Percentiles rank a stretch among this genome's conserved stretches.
phyloP scores from a whole-genome alignment of 2,888 invertebrate species.

The Dryobota labecula region DNA sequence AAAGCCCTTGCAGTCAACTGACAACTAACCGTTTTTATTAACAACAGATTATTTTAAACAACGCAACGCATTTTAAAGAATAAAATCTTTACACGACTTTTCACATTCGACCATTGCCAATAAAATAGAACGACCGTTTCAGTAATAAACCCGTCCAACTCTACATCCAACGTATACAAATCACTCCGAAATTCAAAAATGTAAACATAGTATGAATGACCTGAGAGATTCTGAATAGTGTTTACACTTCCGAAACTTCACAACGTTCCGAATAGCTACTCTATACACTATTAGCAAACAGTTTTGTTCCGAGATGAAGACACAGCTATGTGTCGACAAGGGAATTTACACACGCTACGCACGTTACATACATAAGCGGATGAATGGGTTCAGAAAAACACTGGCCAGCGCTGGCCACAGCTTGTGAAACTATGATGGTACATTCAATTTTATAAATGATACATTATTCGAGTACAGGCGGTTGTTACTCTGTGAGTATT shows the following conservation, averaged over 20 bases:
- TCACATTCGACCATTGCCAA: not conserved
- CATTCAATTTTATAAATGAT: slow-evolving; percentile 47
- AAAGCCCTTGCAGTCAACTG: not conserved
- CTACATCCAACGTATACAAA: slow-evolving; percentile 30
- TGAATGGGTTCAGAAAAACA: slow-evolving; percentile 74
- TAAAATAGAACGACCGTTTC: slow-evolving; percentile 17
- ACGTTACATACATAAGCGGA: slow-evolving; percentile 65
- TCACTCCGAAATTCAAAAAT: slow-evolving; percentile 32
- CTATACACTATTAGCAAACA: slow-evolving; percentile 54
- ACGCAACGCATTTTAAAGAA: not conserved
- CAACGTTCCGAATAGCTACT: slow-evolving; percentile 30
- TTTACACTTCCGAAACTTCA: slow-evolving; percentile 53
- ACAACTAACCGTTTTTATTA: not conserved
- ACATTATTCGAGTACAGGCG: slow-evolving; percentile 31
- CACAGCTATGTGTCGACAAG: slow-evolving; percentile 67
- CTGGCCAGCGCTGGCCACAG: slow-evolving; percentile 61
- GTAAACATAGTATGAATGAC: slow-evolving; percentile 55
- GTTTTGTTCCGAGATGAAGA: slow-evolving; percentile 62
- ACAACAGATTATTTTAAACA: not conserved
- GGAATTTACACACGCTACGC: slow-evolving; percentile 70
- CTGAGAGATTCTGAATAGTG: slow-evolving; percentile 40
- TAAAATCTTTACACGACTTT: not conserved
- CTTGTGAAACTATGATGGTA: slow-evolving; percentile 65
- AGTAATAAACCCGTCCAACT: slow-evolving; percentile 18
- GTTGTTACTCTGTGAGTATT: slow-evolving; percentile 30